A percentile compares a stretch with the other conserved stretches of the same genome.
Evolutionary conservation across 2,797 vertebrate genomes (phyloP).

Genomic region (Pipistrellus pygmaeus): DNA sequence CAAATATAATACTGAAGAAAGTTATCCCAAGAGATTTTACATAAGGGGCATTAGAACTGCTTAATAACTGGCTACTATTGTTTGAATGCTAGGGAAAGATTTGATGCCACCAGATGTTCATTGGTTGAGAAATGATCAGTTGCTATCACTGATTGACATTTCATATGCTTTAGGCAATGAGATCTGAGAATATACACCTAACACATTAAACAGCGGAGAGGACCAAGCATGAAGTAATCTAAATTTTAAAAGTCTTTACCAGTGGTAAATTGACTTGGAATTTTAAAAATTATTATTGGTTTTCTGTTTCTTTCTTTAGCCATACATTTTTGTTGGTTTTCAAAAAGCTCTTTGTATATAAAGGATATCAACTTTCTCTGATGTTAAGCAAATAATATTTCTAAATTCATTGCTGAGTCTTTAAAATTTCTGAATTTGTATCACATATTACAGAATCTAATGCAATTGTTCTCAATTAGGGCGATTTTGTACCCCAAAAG

Average conservation of each 20-base stretch:
- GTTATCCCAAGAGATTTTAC: background rate
- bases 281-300: constrained; percentile 19
- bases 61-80: background rate
- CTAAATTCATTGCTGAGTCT: background rate
- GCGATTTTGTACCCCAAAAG: background rate
- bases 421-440: constrained; percentile 35
- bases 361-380: background rate
- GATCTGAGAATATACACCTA: background rate
- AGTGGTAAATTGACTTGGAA: background rate
- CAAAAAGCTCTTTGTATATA: background rate
- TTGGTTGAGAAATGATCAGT: background rate
- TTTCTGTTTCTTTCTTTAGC: background rate
- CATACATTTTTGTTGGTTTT: background rate
- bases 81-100: background rate
- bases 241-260: constrained; percentile 39
- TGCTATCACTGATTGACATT: background rate
- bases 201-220: background rate
- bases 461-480: background rate
- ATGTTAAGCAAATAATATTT: constrained; percentile 16
- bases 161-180: background rate
- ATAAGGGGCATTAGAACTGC: background rate
- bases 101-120: background rate
- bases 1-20: background rate
- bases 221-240: background rate
- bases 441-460: background rate